A percentile compares a stretch with the other conserved stretches of the same genome.
phyloP scores from a whole-genome alignment of 2,888 invertebrate species.

The Trissolcus brochymenae region DNA sequence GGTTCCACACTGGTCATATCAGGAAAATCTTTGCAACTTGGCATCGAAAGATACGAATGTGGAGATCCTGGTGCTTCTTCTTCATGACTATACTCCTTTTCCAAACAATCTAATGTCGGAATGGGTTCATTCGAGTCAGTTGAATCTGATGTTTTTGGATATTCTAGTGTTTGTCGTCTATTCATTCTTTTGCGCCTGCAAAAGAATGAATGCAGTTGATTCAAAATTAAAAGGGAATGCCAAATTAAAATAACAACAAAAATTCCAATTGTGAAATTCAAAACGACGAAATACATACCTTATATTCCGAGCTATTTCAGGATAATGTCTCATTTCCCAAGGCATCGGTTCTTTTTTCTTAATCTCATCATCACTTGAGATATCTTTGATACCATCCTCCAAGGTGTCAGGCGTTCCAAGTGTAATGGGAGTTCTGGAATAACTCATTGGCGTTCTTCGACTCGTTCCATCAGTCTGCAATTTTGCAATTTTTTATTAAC shows the following conservation, averaged over 20 bases:
- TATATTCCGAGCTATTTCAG: constrained; percentile 60
- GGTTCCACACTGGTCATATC: constrained; percentile 87
- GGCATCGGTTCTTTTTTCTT: constrained; percentile 55
- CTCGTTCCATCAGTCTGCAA: constrained; percentile 71
- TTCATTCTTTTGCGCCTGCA: constrained; percentile 61
- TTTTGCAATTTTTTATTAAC: background rate
- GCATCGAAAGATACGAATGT: constrained; percentile 90
- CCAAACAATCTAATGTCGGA: constrained; percentile 60
- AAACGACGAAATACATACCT: constrained; percentile 56
- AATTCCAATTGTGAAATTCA: background rate
- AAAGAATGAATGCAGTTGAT: constrained; percentile 10
- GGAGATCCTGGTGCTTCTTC: constrained; percentile 75
- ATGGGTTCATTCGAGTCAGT: constrained; percentile 61
- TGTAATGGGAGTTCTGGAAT: constrained; percentile 67
- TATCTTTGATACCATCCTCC: constrained; percentile 64
- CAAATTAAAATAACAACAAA: no score
- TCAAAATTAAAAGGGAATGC: no score
- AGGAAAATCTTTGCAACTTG: constrained; percentile 90
- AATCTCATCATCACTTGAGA: constrained; percentile 67
- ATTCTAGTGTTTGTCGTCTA: constrained; percentile 64
- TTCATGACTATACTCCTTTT: constrained; percentile 63
- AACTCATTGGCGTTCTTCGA: constrained; percentile 66
- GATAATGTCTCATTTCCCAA: constrained; percentile 66
- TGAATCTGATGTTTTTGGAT: constrained; percentile 62
- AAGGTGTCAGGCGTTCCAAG: constrained; percentile 66